phyloP scores from a whole-genome alignment of 2,797 vertebrate species.

The Sphaeramia orbicularis region DNA sequence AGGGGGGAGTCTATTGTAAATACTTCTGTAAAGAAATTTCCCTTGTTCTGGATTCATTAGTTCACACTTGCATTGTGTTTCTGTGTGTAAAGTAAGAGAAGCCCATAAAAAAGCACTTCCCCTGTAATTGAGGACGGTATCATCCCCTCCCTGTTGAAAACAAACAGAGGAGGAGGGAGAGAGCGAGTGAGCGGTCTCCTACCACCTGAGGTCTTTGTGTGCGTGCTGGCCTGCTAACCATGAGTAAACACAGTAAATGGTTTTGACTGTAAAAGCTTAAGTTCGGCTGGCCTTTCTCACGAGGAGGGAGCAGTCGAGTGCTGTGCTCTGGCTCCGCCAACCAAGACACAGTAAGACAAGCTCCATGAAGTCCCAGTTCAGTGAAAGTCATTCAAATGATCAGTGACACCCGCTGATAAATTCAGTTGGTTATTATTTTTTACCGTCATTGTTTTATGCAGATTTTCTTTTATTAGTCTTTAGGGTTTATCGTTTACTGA shows the following conservation, averaged over 20 bases:
- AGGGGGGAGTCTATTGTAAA: slow-evolving; percentile 45
- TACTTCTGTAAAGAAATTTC: slow-evolving; percentile 44
- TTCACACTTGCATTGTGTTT: slow-evolving; percentile 59
- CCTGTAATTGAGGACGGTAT: slow-evolving; percentile 80
- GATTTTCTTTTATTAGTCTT: no score
- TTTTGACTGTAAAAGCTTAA: slow-evolving; percentile 73
- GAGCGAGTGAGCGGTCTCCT: slow-evolving; percentile 36
- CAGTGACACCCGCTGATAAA: background rate
- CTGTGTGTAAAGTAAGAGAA: slow-evolving; percentile 50
- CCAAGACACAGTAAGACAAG: slow-evolving; percentile 13
- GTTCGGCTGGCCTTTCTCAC: slow-evolving; percentile 71
- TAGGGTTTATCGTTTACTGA: no score
- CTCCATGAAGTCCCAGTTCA: slow-evolving; percentile 33
- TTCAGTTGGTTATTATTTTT: slow-evolving; percentile 1
- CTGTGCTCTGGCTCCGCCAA: slow-evolving; percentile 6
- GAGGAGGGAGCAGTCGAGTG: slow-evolving; percentile 56
- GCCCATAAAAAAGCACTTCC: slow-evolving; percentile 84
- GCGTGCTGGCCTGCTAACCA: slow-evolving; percentile 67
- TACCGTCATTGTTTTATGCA: slow-evolving; percentile 5
- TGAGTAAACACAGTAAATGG: slow-evolving; percentile 76
- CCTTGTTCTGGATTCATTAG: slow-evolving; percentile 64
- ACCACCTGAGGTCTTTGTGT: slow-evolving; percentile 72
- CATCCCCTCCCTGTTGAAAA: slow-evolving; percentile 75
- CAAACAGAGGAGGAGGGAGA: slow-evolving; percentile 57
- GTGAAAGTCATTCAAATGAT: slow-evolving; percentile 12